Base-by-base conservation (phyloP, 2,888 invertebrate species). In the Caenorhabditis afra region DNA sequence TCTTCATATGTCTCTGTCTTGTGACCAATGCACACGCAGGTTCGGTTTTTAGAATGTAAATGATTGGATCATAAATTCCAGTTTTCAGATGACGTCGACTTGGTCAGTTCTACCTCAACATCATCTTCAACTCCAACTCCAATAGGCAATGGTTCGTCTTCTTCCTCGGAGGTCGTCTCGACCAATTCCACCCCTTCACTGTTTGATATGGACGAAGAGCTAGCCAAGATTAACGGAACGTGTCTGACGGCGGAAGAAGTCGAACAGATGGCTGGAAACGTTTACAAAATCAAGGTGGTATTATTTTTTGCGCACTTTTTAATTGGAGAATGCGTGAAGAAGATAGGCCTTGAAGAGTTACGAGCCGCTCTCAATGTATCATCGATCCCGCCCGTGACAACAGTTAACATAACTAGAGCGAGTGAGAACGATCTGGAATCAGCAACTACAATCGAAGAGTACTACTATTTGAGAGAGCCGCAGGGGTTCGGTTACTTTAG, bases 381-480 rank as follows among this genome's bases (percentile, higher is more conserved):
- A 1, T 61, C 78, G 29, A 53, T 57, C 4, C 57, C 62, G 22
- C 65, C 65, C 7, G 73, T 73, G 78, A 47, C 18, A 66, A 22
- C n/a, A 16, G 11, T n/a, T 1, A 65, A 78, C 23, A 20, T 3
- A 16, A 65, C 53, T 22, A 18, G 47, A 7, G 61, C 78, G 3
- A 53, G 66, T 52, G 64, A 62, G 12, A 29, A 35, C 23, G 74
- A 79, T 41, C 74, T 79, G 35, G 57, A 58, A 52, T 61, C 79
- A 12, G n/a, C n/a, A n/a, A 64, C 74, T 12, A 0, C 67, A 12
- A 79, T 64, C 18, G 62, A 74, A 14, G 53, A 79, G 37, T 73
- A 57, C 18, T 79, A 79, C 45, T 79, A 73, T 45, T 55, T 79
- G 50, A 78, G 41, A 55, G 71, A 71, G 61, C 75, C 39, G 29